A percentile compares a stretch with the other conserved stretches of the same genome.
Conservation (phyloP, 2,888 invertebrate genomes). For the Drosophila mimetica region DNA sequence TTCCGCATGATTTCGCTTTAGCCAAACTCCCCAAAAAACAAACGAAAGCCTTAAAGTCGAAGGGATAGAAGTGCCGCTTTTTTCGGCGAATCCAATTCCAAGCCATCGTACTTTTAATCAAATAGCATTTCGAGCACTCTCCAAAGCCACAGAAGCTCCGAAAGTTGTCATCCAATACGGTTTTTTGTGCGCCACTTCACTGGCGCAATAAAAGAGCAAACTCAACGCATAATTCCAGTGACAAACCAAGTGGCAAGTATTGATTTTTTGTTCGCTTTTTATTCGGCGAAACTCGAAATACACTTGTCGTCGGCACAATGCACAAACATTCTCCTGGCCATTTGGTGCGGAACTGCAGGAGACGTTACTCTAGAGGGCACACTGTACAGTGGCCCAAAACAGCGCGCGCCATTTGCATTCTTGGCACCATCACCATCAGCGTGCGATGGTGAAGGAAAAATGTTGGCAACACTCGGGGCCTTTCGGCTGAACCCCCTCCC, state of each 20-base stretch:
- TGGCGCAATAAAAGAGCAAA: conserved; percentile 23
- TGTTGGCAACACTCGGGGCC: conserved; percentile 61
- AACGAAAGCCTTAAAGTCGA: not conserved
- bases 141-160: not conserved
- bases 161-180: conserved; percentile 5
- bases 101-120: conserved; percentile 17
- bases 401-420: conserved; percentile 74
- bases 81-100: conserved; percentile 5
- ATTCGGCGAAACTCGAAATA: conserved; percentile 7
- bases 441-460: conserved; percentile 17
- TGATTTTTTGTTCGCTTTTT: conserved; percentile 47
- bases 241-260: conserved; percentile 54
- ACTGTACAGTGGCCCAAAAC: conserved; percentile 39
- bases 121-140: conserved; percentile 4
- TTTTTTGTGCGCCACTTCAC: not conserved
- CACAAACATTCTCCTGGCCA: conserved; percentile 4
- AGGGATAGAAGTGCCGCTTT: not conserved
- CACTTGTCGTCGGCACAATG: conserved; percentile 8
- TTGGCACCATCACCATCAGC: conserved; percentile 55
- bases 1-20: not conserved
- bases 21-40: not conserved
- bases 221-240: conserved; percentile 54
- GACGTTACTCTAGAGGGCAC: not conserved
- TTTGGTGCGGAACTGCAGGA: conserved; percentile 5
- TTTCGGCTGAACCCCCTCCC: conserved; percentile 29